These are phyloP conservation scores for Lasius fuliginosus DNA, from an alignment of 2,888 invertebrate species.

Conservation along the genomic window DNA sequence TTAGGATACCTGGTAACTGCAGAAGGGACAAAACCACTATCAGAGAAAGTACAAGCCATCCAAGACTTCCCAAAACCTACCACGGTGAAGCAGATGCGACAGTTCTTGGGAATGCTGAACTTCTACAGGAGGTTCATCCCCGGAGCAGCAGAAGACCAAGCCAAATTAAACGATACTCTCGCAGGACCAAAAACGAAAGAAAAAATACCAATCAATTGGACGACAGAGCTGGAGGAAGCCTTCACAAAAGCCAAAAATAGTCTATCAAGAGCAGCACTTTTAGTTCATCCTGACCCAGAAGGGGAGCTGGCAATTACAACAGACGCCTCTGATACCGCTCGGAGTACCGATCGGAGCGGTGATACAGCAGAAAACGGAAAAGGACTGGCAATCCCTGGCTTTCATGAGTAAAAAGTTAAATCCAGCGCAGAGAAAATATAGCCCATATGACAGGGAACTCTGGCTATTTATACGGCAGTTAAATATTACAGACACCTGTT, in stretches of 20 bases:
- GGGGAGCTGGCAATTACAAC: not conserved
- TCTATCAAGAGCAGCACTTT: not conserved
- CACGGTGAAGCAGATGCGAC: not conserved
- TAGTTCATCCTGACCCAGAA: not conserved
- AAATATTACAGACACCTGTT: constrained; percentile 60
- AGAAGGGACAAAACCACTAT: not conserved
- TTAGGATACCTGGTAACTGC: not conserved
- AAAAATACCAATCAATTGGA: not conserved
- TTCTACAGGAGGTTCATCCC: not conserved
- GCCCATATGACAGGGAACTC: constrained; percentile 68
- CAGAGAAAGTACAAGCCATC: not conserved
- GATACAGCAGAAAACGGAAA: not conserved
- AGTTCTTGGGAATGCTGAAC: not conserved
- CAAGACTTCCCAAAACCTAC: not conserved
- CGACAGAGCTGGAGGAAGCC: not conserved
- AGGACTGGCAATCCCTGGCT: not conserved
- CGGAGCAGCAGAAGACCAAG: not conserved
- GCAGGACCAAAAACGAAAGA: not conserved
- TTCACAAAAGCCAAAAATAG: not conserved
- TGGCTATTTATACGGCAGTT: constrained; percentile 57
- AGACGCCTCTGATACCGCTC: not conserved
- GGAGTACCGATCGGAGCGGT: not conserved
- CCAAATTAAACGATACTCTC: not conserved
- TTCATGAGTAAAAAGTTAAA: constrained; percentile 48
- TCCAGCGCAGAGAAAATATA: constrained; percentile 66